Base-by-base conservation (phyloP, 2,113 vertebrate species). In the Bungarus multicinctus region DNA sequence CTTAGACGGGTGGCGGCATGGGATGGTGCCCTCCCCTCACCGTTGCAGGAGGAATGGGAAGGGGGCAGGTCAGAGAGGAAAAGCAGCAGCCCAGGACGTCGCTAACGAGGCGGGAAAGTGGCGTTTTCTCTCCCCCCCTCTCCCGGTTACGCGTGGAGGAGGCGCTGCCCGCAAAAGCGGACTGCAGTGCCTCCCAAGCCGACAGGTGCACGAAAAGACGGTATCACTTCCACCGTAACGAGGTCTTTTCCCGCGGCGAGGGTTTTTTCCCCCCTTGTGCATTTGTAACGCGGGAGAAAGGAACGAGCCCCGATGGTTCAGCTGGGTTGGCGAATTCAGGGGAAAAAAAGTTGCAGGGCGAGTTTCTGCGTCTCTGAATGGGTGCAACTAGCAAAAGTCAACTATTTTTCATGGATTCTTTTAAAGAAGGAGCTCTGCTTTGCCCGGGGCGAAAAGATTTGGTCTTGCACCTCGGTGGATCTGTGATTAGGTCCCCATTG, bases 161-260 rank as follows among this genome's bases (percentile, higher is more conserved):
- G 9, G 85, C 1, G 6, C 45, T n/a, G 18, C n/a, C 5, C 4
- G 22, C 2, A 2, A 0, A 11, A 11, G 30, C 22, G 2, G 43
- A 5, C 30, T 39, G 34, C 4, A 16, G 11, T 18, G 47, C 25
- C 7, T 22, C 52, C 23, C 43, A 30, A 58, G 58, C 34, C 34
- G 64, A 55, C 92, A 92, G 92, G 92, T 92, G 92, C 88, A 34
- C 57, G 23, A 2, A n/a, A 22, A 14, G 30, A n/a, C 30, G 23
- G 30, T 22, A 1, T 43, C 34, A 12, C 50, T 30, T 39, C n/a
- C 34, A 22, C 27, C 18, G 57, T 3, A 12, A 43, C 0, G 22
- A 39, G 57, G 85, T 55, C 53, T 47, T 39, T 57, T n/a, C 23
- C 18, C n/a, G 16, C 20, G 47, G 30, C 3, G 74, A 81, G 18